phyloP scores from a whole-genome alignment of 2,797 vertebrate genomes.

The Sebastiscus albofasciatus region DNA sequence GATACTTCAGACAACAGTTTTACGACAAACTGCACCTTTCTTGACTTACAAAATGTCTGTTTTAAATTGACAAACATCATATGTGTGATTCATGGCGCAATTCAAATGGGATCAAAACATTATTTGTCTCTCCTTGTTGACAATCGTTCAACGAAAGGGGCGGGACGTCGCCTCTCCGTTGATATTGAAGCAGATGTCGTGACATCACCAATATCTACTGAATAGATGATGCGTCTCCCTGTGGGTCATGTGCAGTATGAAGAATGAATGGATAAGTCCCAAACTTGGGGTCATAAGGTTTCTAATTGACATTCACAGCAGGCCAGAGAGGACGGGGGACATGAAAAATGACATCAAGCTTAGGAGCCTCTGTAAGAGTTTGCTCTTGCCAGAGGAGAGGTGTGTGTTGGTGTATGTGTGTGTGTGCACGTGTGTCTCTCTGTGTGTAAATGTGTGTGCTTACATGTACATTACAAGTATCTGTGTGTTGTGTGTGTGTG shows the following conservation, averaged over 20 bases:
- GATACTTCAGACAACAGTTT: too few species aligned
- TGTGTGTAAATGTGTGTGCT: conserved; percentile 28
- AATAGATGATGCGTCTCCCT: not conserved
- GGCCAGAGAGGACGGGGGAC: conserved; percentile 47
- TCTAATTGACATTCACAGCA: conserved; percentile 58
- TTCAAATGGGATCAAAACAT: too few species aligned
- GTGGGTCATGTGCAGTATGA: not conserved
- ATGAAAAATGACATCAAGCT: conserved; percentile 64
- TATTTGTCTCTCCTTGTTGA: too few species aligned
- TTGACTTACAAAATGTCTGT: too few species aligned
- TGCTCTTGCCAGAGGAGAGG: conserved; percentile 74
- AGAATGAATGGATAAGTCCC: conserved; percentile 25
- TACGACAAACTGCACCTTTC: too few species aligned
- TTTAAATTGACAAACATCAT: too few species aligned
- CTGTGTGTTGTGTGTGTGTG: conserved; percentile 27
- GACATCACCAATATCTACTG: not conserved
- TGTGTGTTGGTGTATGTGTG: conserved; percentile 29
- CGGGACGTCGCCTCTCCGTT: not conserved
- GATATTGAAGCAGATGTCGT: not conserved
- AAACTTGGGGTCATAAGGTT: conserved; percentile 47
- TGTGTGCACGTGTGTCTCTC: conserved; percentile 21
- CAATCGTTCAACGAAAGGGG: too few species aligned
- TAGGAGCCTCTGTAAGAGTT: conserved; percentile 45
- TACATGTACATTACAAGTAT: conserved; percentile 27
- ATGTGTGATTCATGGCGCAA: too few species aligned